Base-by-base conservation (phyloP, 2,113 vertebrate genomes). In the Stigmatopora argus region DNA sequence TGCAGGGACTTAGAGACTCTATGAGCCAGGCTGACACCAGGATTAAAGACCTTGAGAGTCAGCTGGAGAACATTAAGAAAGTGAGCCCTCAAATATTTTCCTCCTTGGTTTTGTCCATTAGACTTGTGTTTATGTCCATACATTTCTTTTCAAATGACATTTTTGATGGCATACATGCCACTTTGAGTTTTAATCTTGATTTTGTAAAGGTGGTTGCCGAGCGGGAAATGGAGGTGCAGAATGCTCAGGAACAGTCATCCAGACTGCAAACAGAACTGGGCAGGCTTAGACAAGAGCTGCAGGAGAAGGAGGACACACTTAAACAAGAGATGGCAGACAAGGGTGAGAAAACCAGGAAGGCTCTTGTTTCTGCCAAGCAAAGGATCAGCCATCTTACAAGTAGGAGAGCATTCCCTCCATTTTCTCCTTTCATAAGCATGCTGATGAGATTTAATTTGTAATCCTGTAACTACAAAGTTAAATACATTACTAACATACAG, bases 321-420 rank as follows among this genome's bases (percentile, higher is more conserved):
- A 92, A 92, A 18, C 93, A 97, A 69, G 95, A 98, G 83, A 92
- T 96, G 65, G 78, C 90, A 0, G 95, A 99, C 64, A 99, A 98
- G 80, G 96, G 97, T 15, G 97, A 98, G 53, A 98, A 98, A 78
- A 97, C 94, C 0, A 93, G 92, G 77, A 99, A 99, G 83, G 92
- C 93, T 0, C 86, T 99, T 9, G 73, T 96, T 70, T 91, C 80
- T 2, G 97, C 95, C 67, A 97, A 93, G 73, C 95, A 97, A 89
- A 98, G 93, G 81, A 94, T 98, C 81, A 90, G 85, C 66, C 94
- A 94, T 57, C 89, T 98, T 71, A 81, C 89, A 53, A 86, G 97
- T 96, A 82, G 84, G 74, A 17, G 1, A 14, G 0, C 53, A 7
- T 19, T 57, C 12, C 17, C 49, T 7, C 23, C 23, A 11, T 44